Conservation (phyloP, 2,888 invertebrate species). For the Scaptomyza caliginosa region DNA sequence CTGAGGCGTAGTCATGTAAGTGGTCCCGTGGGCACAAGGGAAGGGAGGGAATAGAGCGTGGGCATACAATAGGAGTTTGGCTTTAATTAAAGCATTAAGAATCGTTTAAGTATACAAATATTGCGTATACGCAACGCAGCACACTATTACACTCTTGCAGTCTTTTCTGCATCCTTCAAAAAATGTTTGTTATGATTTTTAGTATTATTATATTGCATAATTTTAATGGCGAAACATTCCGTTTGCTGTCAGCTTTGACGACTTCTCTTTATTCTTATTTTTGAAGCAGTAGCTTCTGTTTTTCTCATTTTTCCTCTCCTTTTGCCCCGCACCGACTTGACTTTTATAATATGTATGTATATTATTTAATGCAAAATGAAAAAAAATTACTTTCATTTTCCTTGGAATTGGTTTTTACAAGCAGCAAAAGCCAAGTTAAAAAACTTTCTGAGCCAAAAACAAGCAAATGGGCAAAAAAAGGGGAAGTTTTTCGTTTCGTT, state of each 20-base stretch:
- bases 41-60: too few species aligned
- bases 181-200: slow-evolving; percentile 62
- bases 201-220: slow-evolving; percentile 69
- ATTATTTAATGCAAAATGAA: slow-evolving; percentile 73
- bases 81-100: too few species aligned
- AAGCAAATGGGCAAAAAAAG: slow-evolving; percentile 39
- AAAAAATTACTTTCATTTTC: slow-evolving; percentile 79
- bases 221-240: slow-evolving; percentile 70
- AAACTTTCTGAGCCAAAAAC: slow-evolving; percentile 61
- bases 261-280: slow-evolving; percentile 7
- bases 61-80: too few species aligned
- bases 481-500: slow-evolving; percentile 21
- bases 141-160: too few species aligned
- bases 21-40: neutral
- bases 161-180: slow-evolving; percentile 11
- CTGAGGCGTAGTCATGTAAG: slow-evolving; percentile 18
- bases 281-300: neutral
- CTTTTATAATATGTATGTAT: slow-evolving; percentile 63
- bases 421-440: slow-evolving; percentile 56
- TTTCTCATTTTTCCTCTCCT: neutral
- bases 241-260: slow-evolving; percentile 39
- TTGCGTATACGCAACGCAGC: slow-evolving; percentile 50
- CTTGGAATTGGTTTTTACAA: slow-evolving; percentile 78
- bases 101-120: neutral
- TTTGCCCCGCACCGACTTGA: slow-evolving; percentile 9